Evolutionary conservation across 23 tunicate species (phyloP).

Genomic region (Halocynthia roretzi): DNA sequence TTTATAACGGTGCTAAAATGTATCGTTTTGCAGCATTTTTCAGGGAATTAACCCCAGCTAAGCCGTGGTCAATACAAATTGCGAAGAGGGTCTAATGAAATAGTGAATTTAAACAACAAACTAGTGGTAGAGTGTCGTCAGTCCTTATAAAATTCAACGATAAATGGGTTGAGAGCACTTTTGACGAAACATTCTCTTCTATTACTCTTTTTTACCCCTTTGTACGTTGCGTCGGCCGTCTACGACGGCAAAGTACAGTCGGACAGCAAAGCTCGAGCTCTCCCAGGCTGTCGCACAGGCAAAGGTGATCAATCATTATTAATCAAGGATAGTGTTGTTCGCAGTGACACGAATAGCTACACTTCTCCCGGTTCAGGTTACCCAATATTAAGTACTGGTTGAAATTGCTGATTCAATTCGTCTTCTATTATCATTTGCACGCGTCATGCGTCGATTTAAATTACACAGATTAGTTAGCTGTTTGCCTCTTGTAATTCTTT

Average conservation of each 20-base stretch:
- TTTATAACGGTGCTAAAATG: too few species aligned
- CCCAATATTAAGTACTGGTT: background rate
- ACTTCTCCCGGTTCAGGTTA: conserved; percentile 5
- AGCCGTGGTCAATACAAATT: too few species aligned
- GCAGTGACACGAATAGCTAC: conserved; percentile 28
- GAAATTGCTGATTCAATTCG: background rate
- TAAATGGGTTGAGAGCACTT: too few species aligned
- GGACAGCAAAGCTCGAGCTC: conserved; percentile 3
- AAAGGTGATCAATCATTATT: conserved; percentile 88
- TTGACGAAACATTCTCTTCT: too few species aligned
- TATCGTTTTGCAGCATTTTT: too few species aligned
- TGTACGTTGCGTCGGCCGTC: background rate
- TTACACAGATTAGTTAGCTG: background rate
- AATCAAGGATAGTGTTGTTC: conserved; percentile 43
- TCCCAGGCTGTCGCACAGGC: conserved; percentile 90
- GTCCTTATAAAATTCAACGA: too few species aligned
- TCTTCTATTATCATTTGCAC: conserved; percentile 7
- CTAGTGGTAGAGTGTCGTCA: too few species aligned
- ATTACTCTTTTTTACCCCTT: background rate
- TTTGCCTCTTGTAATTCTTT: too few species aligned
- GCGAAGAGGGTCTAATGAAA: too few species aligned
- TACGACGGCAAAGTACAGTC: background rate
- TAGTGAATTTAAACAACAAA: too few species aligned
- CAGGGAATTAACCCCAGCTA: too few species aligned
- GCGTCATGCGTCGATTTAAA: conserved; percentile 6